phyloP scores from a whole-genome alignment of 2,113 vertebrate species.

The Nesogale talazaci region DNA sequence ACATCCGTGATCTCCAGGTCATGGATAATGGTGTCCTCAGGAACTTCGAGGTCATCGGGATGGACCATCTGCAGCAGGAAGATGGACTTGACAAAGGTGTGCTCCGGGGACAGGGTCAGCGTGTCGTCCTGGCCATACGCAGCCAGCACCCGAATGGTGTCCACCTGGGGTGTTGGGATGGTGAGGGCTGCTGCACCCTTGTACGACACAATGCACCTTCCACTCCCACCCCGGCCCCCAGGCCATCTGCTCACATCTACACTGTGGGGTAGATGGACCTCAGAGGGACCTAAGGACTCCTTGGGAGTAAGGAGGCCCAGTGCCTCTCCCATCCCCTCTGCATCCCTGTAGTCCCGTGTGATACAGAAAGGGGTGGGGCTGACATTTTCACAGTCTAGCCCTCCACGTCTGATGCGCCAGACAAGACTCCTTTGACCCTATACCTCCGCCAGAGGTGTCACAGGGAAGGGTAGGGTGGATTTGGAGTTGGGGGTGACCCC shows the following conservation, averaged over 20 bases:
- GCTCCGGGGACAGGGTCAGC: constrained; percentile 48
- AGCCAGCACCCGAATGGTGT: constrained; percentile 73
- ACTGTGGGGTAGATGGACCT: neutral
- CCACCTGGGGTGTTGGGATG: constrained; percentile 56
- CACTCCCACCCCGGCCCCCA: no score
- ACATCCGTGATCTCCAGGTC: constrained; percentile 79
- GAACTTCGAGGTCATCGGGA: neutral
- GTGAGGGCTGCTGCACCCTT: neutral
- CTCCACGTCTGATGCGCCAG: neutral
- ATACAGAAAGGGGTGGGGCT: neutral
- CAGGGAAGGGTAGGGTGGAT: no score
- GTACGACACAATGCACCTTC: no score
- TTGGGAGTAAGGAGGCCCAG: neutral
- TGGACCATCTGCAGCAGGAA: constrained; percentile 75
- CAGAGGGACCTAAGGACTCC: neutral
- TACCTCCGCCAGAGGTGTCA: accelerated
- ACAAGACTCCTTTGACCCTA: neutral
- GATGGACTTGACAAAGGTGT: constrained; percentile 75
- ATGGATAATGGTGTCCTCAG: constrained; percentile 66
- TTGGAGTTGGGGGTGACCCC: neutral
- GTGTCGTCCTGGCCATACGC: constrained; percentile 77
- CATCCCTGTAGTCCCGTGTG: neutral
- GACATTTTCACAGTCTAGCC: neutral
- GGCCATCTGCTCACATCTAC: neutral
- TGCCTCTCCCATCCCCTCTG: neutral